Conservation (phyloP, 2,113 vertebrate genomes). For the Podiceps cristatus region DNA sequence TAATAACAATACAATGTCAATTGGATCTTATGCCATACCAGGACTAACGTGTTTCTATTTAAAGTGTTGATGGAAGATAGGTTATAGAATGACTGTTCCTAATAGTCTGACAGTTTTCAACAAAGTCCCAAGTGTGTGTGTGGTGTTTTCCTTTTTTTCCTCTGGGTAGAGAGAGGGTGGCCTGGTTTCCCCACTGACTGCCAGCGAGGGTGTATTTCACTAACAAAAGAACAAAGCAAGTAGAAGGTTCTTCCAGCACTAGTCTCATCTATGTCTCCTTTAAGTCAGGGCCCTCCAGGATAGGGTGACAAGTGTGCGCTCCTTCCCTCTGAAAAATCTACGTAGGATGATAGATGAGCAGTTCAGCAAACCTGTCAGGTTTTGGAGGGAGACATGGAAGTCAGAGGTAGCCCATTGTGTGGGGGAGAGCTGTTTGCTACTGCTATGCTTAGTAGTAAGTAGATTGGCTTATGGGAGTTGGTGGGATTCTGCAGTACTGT, state of each 20-base stretch:
- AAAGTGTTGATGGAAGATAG: neutral
- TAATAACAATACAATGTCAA: neutral
- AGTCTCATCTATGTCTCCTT: neutral
- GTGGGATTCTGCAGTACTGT: neutral
- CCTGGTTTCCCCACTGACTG: neutral
- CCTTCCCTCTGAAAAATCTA: neutral
- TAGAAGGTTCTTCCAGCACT: neutral
- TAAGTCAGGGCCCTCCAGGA: neutral
- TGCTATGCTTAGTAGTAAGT: fast-evolving
- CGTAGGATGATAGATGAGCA: neutral
- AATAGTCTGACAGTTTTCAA: neutral
- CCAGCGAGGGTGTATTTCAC: neutral
- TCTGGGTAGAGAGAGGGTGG: neutral
- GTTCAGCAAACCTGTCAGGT: neutral
- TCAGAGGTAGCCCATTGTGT: neutral
- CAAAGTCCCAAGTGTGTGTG: neutral
- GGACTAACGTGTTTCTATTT: neutral
- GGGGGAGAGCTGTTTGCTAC: neutral
- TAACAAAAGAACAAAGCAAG: neutral
- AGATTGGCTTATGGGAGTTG: neutral
- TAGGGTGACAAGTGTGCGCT: neutral
- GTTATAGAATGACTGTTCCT: too few species aligned
- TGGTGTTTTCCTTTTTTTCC: neutral
- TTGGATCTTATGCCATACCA: neutral
- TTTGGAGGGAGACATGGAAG: neutral